These are phyloP conservation scores for Plemyria rubiginata DNA, from an alignment of 2,888 invertebrate species.

Conservation along the genomic window DNA sequence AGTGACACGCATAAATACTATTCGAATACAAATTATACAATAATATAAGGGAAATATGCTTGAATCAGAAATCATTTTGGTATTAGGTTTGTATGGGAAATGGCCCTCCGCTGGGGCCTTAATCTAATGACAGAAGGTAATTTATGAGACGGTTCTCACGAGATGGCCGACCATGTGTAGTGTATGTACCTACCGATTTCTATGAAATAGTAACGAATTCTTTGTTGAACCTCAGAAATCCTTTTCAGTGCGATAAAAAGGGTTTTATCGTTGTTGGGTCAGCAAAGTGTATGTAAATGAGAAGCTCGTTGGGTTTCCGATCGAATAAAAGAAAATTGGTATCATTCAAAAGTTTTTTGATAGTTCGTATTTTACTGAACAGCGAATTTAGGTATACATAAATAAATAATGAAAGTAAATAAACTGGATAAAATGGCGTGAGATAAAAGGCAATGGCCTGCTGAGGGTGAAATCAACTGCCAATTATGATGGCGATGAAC, in stretches of 20 bases:
- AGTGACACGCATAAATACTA: no score
- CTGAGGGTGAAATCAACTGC: conserved; percentile 4
- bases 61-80: no score
- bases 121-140: conserved; percentile 48
- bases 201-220: conserved; percentile 64
- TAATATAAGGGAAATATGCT: no score
- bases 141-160: conserved; percentile 49
- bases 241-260: conserved; percentile 74
- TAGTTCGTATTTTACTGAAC: conserved; percentile 1
- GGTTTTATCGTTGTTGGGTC: conserved; percentile 79
- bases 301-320: conserved; percentile 62
- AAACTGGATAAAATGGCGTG: neutral
- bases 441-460: conserved; percentile 1
- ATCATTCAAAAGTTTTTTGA: conserved; percentile 42
- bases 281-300: conserved; percentile 82
- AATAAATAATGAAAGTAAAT: neutral
- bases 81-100: no score
- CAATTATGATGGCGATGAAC: conserved; percentile 7
- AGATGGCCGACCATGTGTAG: conserved; percentile 43
- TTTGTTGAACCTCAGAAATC: conserved; percentile 70
- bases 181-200: conserved; percentile 49
- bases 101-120: no score
- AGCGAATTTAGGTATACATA: neutral
- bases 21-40: no score
- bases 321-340: conserved; percentile 69